Evolutionary conservation across 1,140 invertebrate genomes (phyloP), one percentile per base, ranked within the genome.

Genomic region (Papilio polytes): DNA sequence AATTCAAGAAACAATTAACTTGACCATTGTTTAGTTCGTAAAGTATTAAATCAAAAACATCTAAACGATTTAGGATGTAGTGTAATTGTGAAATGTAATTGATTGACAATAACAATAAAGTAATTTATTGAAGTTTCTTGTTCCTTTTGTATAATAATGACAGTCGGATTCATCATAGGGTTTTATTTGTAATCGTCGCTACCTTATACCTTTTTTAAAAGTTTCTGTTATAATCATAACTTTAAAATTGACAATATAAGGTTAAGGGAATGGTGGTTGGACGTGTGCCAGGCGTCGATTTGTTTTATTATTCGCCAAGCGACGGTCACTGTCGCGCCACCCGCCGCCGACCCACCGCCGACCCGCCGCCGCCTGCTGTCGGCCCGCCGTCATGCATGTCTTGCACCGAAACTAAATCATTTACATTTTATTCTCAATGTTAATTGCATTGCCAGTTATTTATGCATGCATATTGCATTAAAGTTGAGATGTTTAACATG

Each of bases 261-360:
- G 90, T 90, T 87, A 89, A 90, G 91, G 90, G 90, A 93, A 92
- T 89, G 91, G 89, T 84, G 86, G 87, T 80, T 94, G 93, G 93
- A 91, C 74, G 83, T 83, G 74, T 90, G 93, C 93, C 92, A 94
- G 87, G 84, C 85, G 86, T 88, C 90, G 89, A 89, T 92, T 93
- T 90, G 84, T 90, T 93, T 94, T 92, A 93, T 94, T 93, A 92
- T 94, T 91, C 90, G 89, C 86, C 80, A 78, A 83, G 90, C 92
- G 89, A 90, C 92, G 92, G 92, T 94, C 92, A 94, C 92, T 94
- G 93, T 94, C 92, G 92, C 92, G 93, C 87, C 93, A 84, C 85
- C 74, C 82, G 83, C 83, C 87, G 87, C 85, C 89, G 83, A 80
- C 82, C 85, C 81, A 74, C 77, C 74, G 53, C 81, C 83, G 63